These are phyloP conservation scores for Orchesella flavescens DNA, from an alignment of 2,888 invertebrate species.

Conservation along the genomic window DNA sequence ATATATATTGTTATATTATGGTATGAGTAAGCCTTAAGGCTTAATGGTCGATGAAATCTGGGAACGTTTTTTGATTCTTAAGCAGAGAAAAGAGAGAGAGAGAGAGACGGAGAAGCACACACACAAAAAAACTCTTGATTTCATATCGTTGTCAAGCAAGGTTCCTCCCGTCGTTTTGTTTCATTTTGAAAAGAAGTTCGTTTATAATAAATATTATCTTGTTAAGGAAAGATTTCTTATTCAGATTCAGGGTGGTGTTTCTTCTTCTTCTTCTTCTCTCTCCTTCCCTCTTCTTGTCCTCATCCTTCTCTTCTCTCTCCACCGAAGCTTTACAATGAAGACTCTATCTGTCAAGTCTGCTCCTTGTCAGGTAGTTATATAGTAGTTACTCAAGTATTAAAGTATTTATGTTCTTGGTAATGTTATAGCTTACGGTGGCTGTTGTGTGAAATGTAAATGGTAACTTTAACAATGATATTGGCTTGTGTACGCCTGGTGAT, in stretches of 20 bases:
- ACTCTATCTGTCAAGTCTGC: constrained; percentile 45
- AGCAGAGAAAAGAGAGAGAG: constrained; percentile 2
- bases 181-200: constrained; percentile 43
- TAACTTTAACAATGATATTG: constrained; percentile 41
- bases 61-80: background rate
- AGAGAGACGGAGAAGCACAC: background rate
- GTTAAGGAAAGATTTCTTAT: constrained; percentile 58
- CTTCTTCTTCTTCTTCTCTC: constrained; percentile 16
- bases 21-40: constrained; percentile 47
- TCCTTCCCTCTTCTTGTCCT: constrained; percentile 39
- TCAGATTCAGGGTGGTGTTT: constrained; percentile 62
- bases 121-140: constrained; percentile 43
- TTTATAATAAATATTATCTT: constrained; percentile 55
- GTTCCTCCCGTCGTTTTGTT: constrained; percentile 61
- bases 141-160: constrained; percentile 56
- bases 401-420: background rate
- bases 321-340: constrained; percentile 28
- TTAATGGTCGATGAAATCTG: constrained; percentile 29
- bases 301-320: constrained; percentile 31
- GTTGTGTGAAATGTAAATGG: constrained; percentile 34
- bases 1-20: constrained; percentile 15
- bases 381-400: background rate
- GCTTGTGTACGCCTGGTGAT: constrained; percentile 30
- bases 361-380: constrained; percentile 32
- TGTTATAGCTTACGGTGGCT: background rate